Evolutionary conservation across 64 coral and sea anemone species (phyloP).

Genomic region (Orbicella faveolata): DNA sequence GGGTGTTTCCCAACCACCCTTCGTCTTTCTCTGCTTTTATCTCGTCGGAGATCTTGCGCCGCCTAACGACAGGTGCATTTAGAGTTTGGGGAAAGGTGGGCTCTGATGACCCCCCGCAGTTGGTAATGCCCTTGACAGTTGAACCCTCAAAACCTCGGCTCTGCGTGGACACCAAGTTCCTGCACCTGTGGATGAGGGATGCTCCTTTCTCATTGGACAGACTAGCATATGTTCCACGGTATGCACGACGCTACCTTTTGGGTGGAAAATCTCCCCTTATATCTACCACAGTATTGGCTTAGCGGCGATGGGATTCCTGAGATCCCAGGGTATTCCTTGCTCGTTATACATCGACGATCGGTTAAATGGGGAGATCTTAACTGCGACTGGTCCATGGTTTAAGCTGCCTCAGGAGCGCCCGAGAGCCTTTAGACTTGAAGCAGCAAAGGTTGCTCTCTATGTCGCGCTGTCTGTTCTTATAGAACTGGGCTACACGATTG

Average conservation of each 20-base stretch:
- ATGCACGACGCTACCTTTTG: not conserved
- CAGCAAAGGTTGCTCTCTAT: not conserved
- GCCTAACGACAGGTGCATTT: not conserved
- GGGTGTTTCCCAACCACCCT: too few relatives aligned
- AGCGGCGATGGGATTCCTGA: not conserved
- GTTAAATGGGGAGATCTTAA: constrained; percentile 18
- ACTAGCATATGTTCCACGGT: not conserved
- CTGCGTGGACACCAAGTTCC: not conserved
- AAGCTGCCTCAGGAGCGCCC: not conserved
- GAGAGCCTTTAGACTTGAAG: not conserved
- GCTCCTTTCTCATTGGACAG: constrained; percentile 5
- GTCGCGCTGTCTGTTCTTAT: not conserved
- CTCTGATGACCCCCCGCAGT: not conserved
- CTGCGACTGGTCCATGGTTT: not conserved
- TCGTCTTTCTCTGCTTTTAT: not conserved
- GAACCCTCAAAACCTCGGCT: constrained; percentile 18
- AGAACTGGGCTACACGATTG: constrained; percentile 36
- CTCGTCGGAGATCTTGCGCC: not conserved
- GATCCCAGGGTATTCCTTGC: constrained; percentile 24
- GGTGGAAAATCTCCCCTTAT: not conserved
- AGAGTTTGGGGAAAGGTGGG: constrained; percentile 22
- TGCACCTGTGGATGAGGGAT: constrained; percentile 27
- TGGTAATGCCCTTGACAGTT: not conserved
- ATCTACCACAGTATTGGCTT: too few relatives aligned
- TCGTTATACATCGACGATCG: constrained; percentile 45